A percentile compares a stretch with the other conserved stretches of the same genome.
These are phyloP conservation scores for Neodiprion fabricii DNA, from an alignment of 1,140 invertebrate genomes.

Conservation along the genomic window DNA sequence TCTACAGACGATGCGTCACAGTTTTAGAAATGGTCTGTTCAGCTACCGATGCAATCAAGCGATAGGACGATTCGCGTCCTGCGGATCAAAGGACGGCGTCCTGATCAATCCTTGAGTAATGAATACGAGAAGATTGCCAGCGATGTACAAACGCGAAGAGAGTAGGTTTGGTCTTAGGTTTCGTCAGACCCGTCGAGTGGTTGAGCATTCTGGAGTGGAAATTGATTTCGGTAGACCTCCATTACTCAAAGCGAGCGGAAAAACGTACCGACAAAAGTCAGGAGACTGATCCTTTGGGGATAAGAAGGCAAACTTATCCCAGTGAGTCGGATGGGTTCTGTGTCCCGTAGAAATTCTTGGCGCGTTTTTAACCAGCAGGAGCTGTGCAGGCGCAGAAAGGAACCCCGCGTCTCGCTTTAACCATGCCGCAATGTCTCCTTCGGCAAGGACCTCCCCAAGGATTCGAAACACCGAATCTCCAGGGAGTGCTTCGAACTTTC, in stretches of 20 bases:
- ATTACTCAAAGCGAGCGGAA: constrained; percentile 47
- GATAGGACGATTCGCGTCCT: too few species aligned
- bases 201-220: constrained; percentile 41
- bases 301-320: constrained; percentile 37
- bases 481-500: neutral
- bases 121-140: neutral
- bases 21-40: too few species aligned
- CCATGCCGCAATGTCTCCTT: constrained; percentile 30
- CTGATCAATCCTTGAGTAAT: too few species aligned
- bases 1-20: too few species aligned
- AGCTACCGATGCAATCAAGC: too few species aligned
- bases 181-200: constrained; percentile 18
- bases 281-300: constrained; percentile 44
- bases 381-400: constrained; percentile 33
- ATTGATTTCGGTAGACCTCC: constrained; percentile 53
- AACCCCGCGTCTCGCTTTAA: constrained; percentile 22
- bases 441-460: constrained; percentile 1
- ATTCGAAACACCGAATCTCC: neutral
- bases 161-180: neutral
- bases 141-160: neutral
- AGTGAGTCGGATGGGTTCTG: constrained; percentile 32
- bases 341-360: constrained; percentile 45
- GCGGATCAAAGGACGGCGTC: too few species aligned
- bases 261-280: constrained; percentile 50
- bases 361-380: constrained; percentile 46